A percentile compares a stretch with the other conserved stretches of the same genome.
These are phyloP conservation scores for Pheosia gnoma DNA, from an alignment of 2,888 invertebrate genomes.

Conservation along the genomic window DNA sequence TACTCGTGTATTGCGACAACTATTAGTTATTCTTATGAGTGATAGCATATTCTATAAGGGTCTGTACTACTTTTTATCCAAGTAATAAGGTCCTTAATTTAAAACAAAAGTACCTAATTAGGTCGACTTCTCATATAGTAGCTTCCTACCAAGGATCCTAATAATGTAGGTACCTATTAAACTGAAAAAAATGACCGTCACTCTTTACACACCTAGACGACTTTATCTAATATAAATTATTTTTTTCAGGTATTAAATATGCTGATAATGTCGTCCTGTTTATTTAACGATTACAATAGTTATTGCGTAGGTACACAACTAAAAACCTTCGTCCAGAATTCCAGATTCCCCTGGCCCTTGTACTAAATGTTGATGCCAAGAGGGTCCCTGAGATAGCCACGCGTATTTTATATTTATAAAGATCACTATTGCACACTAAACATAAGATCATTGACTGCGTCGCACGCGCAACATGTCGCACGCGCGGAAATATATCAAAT, in stretches of 20 bases:
- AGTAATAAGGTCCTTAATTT: no score
- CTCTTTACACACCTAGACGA: neutral
- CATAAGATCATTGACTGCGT: constrained; percentile 53
- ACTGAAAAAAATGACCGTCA: neutral
- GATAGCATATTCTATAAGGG: no score
- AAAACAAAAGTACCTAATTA: no score
- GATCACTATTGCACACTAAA: constrained; percentile 42
- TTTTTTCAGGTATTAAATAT: neutral
- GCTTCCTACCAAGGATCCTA: no score
- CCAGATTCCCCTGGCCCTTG: constrained; percentile 36
- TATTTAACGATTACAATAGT: neutral
- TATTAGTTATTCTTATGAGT: no score
- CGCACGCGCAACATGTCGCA: constrained; percentile 59
- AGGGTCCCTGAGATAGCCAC: constrained; percentile 42
- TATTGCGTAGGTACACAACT: neutral
- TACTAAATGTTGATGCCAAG: constrained; percentile 41
- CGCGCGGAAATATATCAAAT: constrained; percentile 46
- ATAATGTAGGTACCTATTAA: no score
- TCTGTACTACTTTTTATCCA: no score
- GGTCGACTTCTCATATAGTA: no score
- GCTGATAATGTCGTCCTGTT: neutral
- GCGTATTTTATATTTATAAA: constrained; percentile 56
- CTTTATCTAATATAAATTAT: neutral
- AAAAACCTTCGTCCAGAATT: constrained; percentile 6
- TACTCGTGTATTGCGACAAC: no score